Base-by-base conservation (phyloP, 1,140 invertebrate genomes). In the Sinella curviseta region DNA sequence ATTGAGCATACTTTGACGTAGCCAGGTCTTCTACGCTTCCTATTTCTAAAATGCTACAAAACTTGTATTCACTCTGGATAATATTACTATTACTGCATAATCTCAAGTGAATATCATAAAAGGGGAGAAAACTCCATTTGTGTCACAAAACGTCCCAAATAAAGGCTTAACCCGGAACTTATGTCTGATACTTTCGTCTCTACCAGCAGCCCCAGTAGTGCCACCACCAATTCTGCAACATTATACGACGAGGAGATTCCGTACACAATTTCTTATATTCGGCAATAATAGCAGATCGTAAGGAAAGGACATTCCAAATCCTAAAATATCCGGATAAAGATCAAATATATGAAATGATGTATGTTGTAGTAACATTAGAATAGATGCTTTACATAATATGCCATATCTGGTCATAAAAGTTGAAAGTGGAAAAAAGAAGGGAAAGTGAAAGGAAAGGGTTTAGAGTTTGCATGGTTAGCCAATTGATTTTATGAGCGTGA, bases 351-450 rank as follows among this genome's bases (percentile, higher is more conserved):
- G 65, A 78, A 78, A 48, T 78, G 77, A 78, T 78, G 36, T 78
- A 78, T 78, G 65, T 33, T 31, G 31, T 2, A 70, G 77, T 74
- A 78, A 55, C 77, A 78, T 78, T 78, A 78, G 78, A 75, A 79
- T 79, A 65, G 39, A 75, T 74, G 31, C 74, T 79, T 79, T 79
- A 76, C 78, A 79, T 79, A 79, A 79, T 79, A 76, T 79, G 8
- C 26, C 12, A 65, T 79, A 76, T 75, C 30, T 75, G 54, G 39
- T 54, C 48, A 60, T 75, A 75, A 75, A 55, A 33, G 30, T 48
- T 48, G 48, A 77, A 55, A 77, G n/a, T n/a, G n/a, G n/a, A n/a
- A n/a, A n/a, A n/a, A n/a, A n/a, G n/a, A 30, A n/a, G 35, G 33
- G 35, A 28, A 65, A 73, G 28, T 20, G 57, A 60, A 76, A 76